A percentile compares a stretch with the other conserved stretches of the same genome.
Evolutionary conservation across 2,888 invertebrate species (phyloP).

Genomic region (Ophioninae sp.): DNA sequence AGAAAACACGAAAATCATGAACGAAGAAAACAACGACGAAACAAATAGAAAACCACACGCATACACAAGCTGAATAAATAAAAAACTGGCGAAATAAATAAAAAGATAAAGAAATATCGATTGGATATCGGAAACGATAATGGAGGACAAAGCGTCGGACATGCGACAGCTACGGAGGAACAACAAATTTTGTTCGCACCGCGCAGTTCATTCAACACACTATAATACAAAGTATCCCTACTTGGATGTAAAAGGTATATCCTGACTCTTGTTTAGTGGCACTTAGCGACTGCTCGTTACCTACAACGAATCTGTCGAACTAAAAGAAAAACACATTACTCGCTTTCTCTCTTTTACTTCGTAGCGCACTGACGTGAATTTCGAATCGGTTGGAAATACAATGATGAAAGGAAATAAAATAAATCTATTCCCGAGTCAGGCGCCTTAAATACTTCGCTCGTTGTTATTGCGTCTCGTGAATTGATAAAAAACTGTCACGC

Average conservation of each 20-base stretch:
- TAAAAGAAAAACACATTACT: background rate
- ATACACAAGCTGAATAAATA: constrained; percentile 2
- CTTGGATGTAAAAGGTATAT: constrained; percentile 9
- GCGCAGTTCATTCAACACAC: background rate
- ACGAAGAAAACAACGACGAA: background rate
- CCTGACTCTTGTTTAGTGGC: constrained; percentile 34
- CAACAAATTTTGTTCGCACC: constrained; percentile 7
- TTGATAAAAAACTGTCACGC: constrained; percentile 27
- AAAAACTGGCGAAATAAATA: constrained; percentile 5
- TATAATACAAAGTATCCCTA: background rate
- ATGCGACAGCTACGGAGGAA: constrained; percentile 39
- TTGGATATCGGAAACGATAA: constrained; percentile 39
- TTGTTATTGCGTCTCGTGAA: constrained; percentile 41
- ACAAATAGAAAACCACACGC: background rate
- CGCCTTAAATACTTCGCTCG: background rate
- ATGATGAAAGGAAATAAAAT: background rate
- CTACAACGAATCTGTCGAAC: background rate
- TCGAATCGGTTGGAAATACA: background rate
- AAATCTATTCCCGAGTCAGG: constrained; percentile 20
- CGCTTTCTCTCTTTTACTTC: background rate
- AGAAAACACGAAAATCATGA: constrained; percentile 54
- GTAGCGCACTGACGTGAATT: background rate
- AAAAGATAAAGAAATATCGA: background rate
- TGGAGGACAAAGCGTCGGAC: constrained; percentile 20
- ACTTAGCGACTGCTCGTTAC: background rate